Evolutionary conservation across 2,888 invertebrate genomes (phyloP).

Genomic region (Beris morrisii): DNA sequence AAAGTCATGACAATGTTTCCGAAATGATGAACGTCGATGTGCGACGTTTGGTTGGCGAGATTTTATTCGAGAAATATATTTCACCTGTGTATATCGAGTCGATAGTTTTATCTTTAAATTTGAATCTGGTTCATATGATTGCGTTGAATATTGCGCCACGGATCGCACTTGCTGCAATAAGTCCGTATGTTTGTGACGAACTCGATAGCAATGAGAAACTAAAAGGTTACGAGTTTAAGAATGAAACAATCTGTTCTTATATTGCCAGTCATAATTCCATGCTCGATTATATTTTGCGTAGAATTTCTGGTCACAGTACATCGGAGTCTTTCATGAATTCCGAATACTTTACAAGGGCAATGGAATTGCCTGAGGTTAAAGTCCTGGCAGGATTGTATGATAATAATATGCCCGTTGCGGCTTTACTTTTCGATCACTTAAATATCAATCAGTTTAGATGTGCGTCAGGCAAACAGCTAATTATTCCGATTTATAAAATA

Average conservation of each 20-base stretch:
- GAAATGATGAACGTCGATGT: slow-evolving; percentile 53
- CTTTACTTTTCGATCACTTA: slow-evolving; percentile 45
- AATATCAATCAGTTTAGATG: neutral
- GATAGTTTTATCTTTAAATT: slow-evolving; percentile 68
- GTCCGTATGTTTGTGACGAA: neutral
- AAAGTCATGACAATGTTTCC: slow-evolving; percentile 46
- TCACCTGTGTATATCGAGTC: slow-evolving; percentile 70
- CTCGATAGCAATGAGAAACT: neutral
- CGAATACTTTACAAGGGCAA: slow-evolving; percentile 44
- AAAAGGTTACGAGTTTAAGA: slow-evolving; percentile 42
- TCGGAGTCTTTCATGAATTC: slow-evolving; percentile 41
- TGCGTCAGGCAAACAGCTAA: neutral
- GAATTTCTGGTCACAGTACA: slow-evolving; percentile 42
- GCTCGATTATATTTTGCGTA: slow-evolving; percentile 48
- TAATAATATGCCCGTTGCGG: slow-evolving; percentile 46
- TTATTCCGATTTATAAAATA: slow-evolving; percentile 10
- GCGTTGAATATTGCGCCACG: slow-evolving; percentile 70
- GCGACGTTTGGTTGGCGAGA: slow-evolving; percentile 65
- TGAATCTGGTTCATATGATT: slow-evolving; percentile 74
- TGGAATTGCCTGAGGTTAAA: slow-evolving; percentile 44
- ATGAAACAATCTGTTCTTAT: slow-evolving; percentile 50
- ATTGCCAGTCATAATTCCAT: slow-evolving; percentile 50
- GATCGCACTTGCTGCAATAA: slow-evolving; percentile 44
- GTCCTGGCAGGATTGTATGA: slow-evolving; percentile 44
- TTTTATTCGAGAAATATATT: slow-evolving; percentile 68